Base-by-base conservation (phyloP, 1,140 invertebrate species). In the Tetramorium simillimum region DNA sequence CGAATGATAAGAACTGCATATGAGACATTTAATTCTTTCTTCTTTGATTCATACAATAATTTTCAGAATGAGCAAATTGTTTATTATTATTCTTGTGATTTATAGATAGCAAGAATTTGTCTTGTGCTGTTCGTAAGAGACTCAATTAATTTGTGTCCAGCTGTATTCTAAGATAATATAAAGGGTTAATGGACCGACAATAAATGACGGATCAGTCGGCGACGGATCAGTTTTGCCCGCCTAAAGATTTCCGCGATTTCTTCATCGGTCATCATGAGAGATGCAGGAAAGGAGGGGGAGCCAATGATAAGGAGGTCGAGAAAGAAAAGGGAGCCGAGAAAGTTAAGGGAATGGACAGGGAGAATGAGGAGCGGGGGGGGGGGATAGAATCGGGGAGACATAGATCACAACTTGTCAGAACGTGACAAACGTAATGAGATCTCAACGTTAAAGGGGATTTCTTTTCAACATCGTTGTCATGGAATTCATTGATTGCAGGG, bases 401-500 rank as follows among this genome's bases (percentile, higher is more conserved):
- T 58, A 80, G 84, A 86, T 82, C 80, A 82, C 67, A 73, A 82
- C 24, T 82, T 60, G 75, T 80, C 75, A 46, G 14, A 63, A 46
- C 28, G 43, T 62, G 70, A 85, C 81, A 62, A 76, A 63, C 40
- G 49, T 53, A 73, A 78, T 85, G 82, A 76, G 56, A 73, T 51
- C 86, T 90, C 76, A 73, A 72, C 70, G 63, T 82, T 65, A 40
- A 82, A 53, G 24, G 14, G 28, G 53, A 40, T 12, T 3, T 16
- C 33, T 63, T 49, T 24, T 78, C 49, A 70, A 75, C 62, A 24
- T 70, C 82, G 86, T 76, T 73, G 72, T 78, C 69, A n/a, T 43
- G 77, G 77, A 80, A 80, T 72, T 89, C 92, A 94, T 87, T 94
- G 92, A 85, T 94, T 95, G 86, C 94, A 95, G 16, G 94, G 93